Evolutionary conservation across 2,888 invertebrate genomes (phyloP).

Genomic region (Apodemia zela): DNA sequence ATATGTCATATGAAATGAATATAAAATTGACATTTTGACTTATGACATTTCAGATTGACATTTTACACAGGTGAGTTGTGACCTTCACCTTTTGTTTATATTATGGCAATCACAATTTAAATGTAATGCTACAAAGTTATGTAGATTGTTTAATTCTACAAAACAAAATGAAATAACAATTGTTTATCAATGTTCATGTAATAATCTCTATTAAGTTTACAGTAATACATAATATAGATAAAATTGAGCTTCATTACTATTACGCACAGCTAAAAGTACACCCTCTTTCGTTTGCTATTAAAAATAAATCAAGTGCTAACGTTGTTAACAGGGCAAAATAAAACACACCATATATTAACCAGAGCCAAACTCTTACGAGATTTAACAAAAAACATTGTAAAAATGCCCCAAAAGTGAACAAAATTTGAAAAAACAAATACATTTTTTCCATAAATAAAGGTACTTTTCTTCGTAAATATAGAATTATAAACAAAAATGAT

Average conservation of each 20-base stretch:
- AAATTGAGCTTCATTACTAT: conserved; percentile 22
- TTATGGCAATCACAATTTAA: too few species aligned
- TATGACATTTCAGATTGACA: neutral
- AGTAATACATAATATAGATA: conserved; percentile 7
- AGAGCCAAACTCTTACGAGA: conserved; percentile 60
- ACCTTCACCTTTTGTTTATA: too few species aligned
- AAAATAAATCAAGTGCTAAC: conserved; percentile 61
- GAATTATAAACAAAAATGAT: conserved; percentile 61
- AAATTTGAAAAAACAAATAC: conserved; percentile 73
- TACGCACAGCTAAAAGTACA: conserved; percentile 73
- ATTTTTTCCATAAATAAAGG: conserved; percentile 74
- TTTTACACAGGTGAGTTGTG: neutral
- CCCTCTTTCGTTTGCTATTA: conserved; percentile 71
- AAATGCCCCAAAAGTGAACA: conserved; percentile 71
- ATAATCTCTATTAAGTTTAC: conserved; percentile 9
- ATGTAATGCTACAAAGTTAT: too few species aligned
- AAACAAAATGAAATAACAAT: conserved; percentile 4
- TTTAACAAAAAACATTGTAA: conserved; percentile 70
- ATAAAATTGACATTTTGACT: neutral
- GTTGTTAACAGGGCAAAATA: conserved; percentile 63
- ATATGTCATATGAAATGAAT: too few species aligned
- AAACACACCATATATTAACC: conserved; percentile 65
- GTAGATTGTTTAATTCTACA: neutral
- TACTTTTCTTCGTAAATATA: conserved; percentile 64
- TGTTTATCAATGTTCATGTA: neutral